phyloP scores from a whole-genome alignment of 2,888 invertebrate genomes.

The Unio pictorum region DNA sequence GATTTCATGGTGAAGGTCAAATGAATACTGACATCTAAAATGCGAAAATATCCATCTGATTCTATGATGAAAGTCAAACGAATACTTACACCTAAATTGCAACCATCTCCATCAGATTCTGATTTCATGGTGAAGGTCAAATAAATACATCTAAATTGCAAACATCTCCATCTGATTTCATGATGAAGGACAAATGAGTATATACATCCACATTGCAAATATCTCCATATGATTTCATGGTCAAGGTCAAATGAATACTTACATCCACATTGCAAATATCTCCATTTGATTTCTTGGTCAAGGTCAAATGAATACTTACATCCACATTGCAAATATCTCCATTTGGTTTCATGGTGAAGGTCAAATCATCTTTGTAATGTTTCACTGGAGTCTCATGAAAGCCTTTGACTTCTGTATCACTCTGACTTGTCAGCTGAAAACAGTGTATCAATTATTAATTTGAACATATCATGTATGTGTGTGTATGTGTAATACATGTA shows the following conservation, averaged over 20 bases:
- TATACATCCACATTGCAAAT: too few relatives aligned
- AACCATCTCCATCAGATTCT: too few relatives aligned
- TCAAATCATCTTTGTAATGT: conserved; percentile 61
- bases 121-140: neutral
- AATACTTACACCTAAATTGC: too few relatives aligned
- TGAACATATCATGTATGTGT: too few relatives aligned
- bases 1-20: conserved; percentile 17
- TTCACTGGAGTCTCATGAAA: conserved; percentile 58
- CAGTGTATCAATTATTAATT: too few relatives aligned
- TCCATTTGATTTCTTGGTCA: conserved; percentile 19
- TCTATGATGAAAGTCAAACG: conserved; percentile 28
- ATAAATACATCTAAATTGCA: conserved; percentile 28
- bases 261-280: conserved; percentile 33
- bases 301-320: conserved; percentile 17
- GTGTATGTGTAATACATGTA: too few relatives aligned
- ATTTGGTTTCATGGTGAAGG: conserved; percentile 38
- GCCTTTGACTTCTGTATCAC: conserved; percentile 38
- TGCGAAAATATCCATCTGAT: conserved; percentile 17
- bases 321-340: conserved; percentile 27
- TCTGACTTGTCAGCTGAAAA: conserved; percentile 39
- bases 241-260: conserved; percentile 9
- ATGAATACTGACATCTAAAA: conserved; percentile 26
- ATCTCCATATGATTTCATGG: too few relatives aligned
- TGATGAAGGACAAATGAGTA: neutral
- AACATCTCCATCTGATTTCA: conserved; percentile 20